Conservation (phyloP, 1,140 invertebrate genomes). For the Drosophila bipectinata region DNA sequence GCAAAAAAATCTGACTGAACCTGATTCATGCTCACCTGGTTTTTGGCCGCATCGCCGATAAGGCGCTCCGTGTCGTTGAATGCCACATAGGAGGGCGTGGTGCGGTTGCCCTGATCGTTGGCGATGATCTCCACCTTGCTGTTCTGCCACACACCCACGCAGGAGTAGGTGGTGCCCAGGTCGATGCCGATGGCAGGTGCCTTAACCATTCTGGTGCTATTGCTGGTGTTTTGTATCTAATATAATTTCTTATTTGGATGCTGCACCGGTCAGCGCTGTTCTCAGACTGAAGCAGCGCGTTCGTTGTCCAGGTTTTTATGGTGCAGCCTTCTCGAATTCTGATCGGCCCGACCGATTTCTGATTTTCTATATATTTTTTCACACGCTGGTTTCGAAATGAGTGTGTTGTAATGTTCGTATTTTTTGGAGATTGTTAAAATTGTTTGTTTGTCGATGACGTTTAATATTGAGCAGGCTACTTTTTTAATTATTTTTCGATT, state of each 20-base stretch:
- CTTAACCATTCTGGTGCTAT: conserved; percentile 68
- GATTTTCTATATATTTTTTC: conserved; percentile 20
- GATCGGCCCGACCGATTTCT: conserved; percentile 19
- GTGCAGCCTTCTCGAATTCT: conserved; percentile 30
- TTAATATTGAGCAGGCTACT: conserved; percentile 18
- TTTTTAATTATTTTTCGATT: conserved; percentile 13
- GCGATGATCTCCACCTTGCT: conserved; percentile 97
- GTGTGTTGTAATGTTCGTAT: conserved; percentile 25
- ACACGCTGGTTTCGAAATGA: conserved; percentile 45
- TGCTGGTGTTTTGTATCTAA: not conserved
- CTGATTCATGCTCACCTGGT: conserved; percentile 66
- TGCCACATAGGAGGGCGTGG: conserved; percentile 95
- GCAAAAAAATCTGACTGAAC: not conserved
- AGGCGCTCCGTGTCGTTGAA: conserved; percentile 91
- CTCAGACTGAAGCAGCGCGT: conserved; percentile 18
- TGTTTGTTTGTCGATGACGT: conserved; percentile 37
- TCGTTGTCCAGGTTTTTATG: conserved; percentile 41
- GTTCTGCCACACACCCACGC: conserved; percentile 92
- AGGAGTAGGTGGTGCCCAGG: conserved; percentile 92
- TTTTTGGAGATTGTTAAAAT: conserved; percentile 51
- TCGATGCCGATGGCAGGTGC: conserved; percentile 91
- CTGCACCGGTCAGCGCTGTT: not conserved
- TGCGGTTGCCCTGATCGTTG: conserved; percentile 97
- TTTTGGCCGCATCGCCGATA: conserved; percentile 84
- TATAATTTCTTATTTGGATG: not conserved